Percentiles rank a stretch among this genome's conserved stretches.
Conservation (phyloP, 1,140 invertebrate genomes). For the Plutomurus gul region DNA sequence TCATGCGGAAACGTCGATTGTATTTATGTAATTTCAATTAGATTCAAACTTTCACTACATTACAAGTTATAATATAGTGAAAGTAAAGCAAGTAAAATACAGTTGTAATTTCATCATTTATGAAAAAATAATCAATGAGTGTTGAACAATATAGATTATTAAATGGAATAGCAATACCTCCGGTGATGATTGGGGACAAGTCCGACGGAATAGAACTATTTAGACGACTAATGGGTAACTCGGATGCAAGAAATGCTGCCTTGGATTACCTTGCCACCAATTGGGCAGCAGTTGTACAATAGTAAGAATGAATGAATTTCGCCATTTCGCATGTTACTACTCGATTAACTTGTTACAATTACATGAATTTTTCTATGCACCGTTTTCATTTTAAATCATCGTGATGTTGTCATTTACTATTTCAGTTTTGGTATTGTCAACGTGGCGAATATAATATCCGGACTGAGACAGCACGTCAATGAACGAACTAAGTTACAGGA, state of each 20-base stretch:
- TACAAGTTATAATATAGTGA: no score
- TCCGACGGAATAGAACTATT: not conserved
- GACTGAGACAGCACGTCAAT: not conserved
- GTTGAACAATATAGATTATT: no score
- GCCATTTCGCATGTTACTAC: no score
- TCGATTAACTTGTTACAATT: not conserved
- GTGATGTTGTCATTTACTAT: not conserved
- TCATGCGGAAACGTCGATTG: no score
- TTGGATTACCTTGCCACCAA: not conserved
- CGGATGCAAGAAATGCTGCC: not conserved
- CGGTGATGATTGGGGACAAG: not conserved
- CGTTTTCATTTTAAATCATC: not conserved
- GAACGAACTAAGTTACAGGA: not conserved
- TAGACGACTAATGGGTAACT: not conserved
- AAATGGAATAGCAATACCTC: not conserved
- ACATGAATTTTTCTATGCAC: no score
- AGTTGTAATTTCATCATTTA: no score
- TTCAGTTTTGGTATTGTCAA: not conserved
- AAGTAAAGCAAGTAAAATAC: no score
- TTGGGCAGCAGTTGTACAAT: no score
- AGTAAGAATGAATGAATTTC: no score
- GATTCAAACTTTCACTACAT: no score
- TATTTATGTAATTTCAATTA: no score
- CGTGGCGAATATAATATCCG: not conserved
- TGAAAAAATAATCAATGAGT: no score